A percentile compares a stretch with the other conserved stretches of the same genome.
Conservation (phyloP, 2,113 vertebrate genomes). For the Esox niger region DNA sequence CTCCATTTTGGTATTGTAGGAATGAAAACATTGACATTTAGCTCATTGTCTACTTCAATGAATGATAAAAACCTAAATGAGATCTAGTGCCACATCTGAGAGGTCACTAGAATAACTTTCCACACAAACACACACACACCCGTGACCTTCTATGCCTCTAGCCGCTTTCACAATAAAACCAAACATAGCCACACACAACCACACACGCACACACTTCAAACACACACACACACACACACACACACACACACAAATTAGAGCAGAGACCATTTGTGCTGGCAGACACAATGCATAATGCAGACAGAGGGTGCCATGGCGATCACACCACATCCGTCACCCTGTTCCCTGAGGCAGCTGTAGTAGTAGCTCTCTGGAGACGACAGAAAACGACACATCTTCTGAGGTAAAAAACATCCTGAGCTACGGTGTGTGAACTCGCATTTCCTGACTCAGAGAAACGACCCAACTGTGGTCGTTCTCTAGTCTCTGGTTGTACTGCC, state of each 20-base stretch:
- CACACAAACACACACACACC: constrained; percentile 9
- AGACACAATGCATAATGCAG: constrained; percentile 19
- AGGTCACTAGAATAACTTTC: constrained; percentile 19
- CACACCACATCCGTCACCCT: constrained; percentile 35
- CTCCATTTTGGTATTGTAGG: neutral
- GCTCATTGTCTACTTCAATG: neutral
- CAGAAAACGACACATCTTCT: constrained; percentile 24
- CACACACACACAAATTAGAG: no score
- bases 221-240: neutral
- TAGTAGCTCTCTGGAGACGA: neutral
- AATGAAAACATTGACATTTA: neutral
- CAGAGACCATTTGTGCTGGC: constrained; percentile 11
- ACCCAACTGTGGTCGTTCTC: no score
- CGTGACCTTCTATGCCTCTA: constrained; percentile 37
- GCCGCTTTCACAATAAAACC: constrained; percentile 38
- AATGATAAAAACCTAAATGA: constrained; percentile 36
- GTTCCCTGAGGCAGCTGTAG: constrained; percentile 12
- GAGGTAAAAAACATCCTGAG: no score
- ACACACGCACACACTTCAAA: neutral
- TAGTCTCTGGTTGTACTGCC: no score
- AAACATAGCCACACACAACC: constrained; percentile 15
- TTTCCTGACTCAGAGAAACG: no score
- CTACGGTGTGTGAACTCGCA: no score
- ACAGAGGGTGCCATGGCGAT: constrained; percentile 22
- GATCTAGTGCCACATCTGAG: constrained; percentile 42